These are phyloP conservation scores for Phenganax subtilis DNA, from an alignment of 92 coral and sea anemone species.

Conservation along the genomic window DNA sequence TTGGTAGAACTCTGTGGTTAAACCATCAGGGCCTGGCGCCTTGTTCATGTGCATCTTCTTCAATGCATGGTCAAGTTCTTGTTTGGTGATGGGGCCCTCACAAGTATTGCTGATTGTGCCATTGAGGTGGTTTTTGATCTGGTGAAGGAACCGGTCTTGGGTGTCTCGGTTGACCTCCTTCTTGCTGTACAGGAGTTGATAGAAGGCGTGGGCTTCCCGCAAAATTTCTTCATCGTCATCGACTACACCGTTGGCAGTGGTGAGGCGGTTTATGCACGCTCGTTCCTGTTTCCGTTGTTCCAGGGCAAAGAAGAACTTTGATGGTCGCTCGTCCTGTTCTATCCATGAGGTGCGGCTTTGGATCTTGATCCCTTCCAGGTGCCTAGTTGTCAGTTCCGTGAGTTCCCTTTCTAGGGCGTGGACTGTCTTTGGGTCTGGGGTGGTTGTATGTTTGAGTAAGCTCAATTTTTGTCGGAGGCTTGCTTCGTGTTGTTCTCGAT, in stretches of 20 bases:
- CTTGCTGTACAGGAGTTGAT: background rate
- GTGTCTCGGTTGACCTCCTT: background rate
- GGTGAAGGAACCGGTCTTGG: background rate
- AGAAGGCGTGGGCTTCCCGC: background rate
- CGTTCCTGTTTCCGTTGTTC: slow-evolving; percentile 1
- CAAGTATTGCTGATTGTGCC: background rate
- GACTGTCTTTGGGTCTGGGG: too few species aligned
- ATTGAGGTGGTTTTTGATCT: background rate
- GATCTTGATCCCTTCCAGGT: slow-evolving; percentile 21
- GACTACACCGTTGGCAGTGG: too few species aligned
- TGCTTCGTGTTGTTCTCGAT: background rate
- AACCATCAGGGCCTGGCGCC: slow-evolving; percentile 12
- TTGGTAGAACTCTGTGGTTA: slow-evolving; percentile 1
- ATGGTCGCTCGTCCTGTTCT: slow-evolving; percentile 30
- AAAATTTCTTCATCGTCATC: background rate
- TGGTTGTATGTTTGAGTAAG: too few species aligned
- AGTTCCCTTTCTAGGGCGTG: too few species aligned
- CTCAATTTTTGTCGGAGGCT: background rate
- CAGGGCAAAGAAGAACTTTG: slow-evolving; percentile 13
- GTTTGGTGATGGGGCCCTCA: background rate
- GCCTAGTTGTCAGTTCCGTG: too few species aligned
- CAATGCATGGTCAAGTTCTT: background rate
- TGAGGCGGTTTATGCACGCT: too few species aligned
- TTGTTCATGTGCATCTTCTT: background rate
- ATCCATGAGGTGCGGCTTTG: slow-evolving; percentile 24